Evolutionary conservation across 2,113 vertebrate species (phyloP), one percentile per base, ranked within the genome.

Genomic region (Etia nguti): DNA sequence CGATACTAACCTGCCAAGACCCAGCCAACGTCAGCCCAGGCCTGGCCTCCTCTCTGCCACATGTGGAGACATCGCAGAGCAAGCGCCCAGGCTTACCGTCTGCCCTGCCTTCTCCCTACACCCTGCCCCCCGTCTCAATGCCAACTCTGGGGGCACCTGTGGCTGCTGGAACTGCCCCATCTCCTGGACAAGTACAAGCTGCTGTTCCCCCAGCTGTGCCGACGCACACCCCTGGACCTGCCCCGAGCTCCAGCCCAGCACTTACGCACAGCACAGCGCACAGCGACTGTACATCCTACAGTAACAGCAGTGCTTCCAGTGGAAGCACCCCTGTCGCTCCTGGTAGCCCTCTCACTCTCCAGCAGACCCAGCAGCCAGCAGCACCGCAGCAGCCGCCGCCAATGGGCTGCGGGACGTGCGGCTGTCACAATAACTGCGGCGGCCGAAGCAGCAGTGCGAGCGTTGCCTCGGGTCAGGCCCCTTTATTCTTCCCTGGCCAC

Each of bases 361-460:
- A 89, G 95, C 97, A 86, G 73, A 85, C 65, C 95, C 96, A 97
- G 90, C 92, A 92, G 96, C 90, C 97, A 96, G 94, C 95, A 38
- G 16, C 93, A 16, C 95, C 94, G 10, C 97, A 96, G 89, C 97
- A 96, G 88, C 9, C 87, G 94, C 9, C 86, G 94, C 97, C 95
- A 24, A 4, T 97, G 88, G 96, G 96, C 83, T 99, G 98, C 1
- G 97, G 97, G 7, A 96, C 97, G 10, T 99, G 98, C 0, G 98
- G 98, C 68, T 98, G 98, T 77, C 96, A 98, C 90, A 98, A 98
- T 93, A 96, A 97, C 96, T 98, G 98, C 57, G 98, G 97, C 65
- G 95, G 96, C 3, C 86, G 92, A 34, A 43, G 65, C 73, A 65
- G 8, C 90, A 68, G 79, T 0, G 79, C 34, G 6, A 79, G 88